Evolutionary conservation across 2,888 invertebrate genomes (phyloP), one percentile per base, ranked within the genome.

Genomic region (Habroteleia sp.): DNA sequence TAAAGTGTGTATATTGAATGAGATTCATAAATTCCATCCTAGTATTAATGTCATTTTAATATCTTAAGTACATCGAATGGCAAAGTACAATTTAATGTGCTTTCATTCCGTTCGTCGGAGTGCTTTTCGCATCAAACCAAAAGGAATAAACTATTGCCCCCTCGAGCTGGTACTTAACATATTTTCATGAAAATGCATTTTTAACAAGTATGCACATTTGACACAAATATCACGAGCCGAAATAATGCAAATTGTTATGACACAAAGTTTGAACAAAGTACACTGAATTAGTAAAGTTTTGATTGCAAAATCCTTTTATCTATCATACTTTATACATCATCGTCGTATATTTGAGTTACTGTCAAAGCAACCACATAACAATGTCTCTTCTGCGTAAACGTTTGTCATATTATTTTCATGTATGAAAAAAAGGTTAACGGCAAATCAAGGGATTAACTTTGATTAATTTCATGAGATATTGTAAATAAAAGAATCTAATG

Each of bases 161-260:
- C 50, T 44, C 33, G 31, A 23, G n/a, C 13, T 3, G 25, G 41
- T 58, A 42, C 50, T 58, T 29, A 72, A 65, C 56, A 37, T 65
- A 65, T 65, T 44, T 48, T 27, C n/a, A 73, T 54, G 35, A 65
- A 23, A 60, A 66, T 73, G 66, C 73, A 73, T 52, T 58, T 56
- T 73, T 37, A 63, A 73, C 65, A 65, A 54, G 33, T 39, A 73
- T 52, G 60, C 33, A 73, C 52, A 58, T 60, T 52, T 66, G 73
- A 60, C 60, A 73, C 60, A 66, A 72, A 72, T 73, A 46, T 52
- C 44, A 73, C 73, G 66, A 73, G 52, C 73, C 66, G 60, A 60
- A 60, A 66, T 66, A 66, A 73, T 54, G 65, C 63, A 73, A 31
- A 58, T 65, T 44, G 41, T 66, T 50, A 46, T 46, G 44, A 54